Evolutionary conservation across 1,140 invertebrate genomes (phyloP).

Genomic region (Helicoverpa zea): DNA sequence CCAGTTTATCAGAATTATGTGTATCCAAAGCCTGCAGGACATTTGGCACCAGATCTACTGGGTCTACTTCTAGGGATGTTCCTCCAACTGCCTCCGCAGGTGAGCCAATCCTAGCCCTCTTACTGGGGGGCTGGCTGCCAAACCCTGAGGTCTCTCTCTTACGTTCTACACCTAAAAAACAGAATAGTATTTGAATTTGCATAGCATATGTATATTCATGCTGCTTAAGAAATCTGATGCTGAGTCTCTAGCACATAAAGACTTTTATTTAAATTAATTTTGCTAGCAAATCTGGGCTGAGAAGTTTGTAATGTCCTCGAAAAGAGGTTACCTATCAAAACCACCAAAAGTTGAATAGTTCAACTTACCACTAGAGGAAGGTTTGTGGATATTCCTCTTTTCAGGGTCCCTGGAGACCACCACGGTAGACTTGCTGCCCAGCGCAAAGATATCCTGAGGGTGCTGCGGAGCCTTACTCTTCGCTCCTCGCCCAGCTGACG

Average conservation of each 20-base stretch:
- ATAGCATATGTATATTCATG: not conserved
- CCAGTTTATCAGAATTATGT: conserved; percentile 85
- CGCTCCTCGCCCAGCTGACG: conserved; percentile 80
- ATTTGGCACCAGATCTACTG: conserved; percentile 83
- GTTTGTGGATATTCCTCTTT: conserved; percentile 84
- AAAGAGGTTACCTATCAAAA: not conserved
- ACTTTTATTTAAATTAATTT: too few species aligned
- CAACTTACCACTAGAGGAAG: conserved; percentile 78
- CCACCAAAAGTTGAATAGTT: not conserved
- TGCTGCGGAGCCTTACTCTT: conserved; percentile 85
- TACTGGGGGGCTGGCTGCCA: conserved; percentile 77
- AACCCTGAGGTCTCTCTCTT: conserved; percentile 80
- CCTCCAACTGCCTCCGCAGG: conserved; percentile 81
- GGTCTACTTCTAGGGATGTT: conserved; percentile 83
- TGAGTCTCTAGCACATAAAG: too few species aligned
- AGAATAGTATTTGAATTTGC: not conserved
- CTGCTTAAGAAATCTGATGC: not conserved
- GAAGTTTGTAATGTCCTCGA: not conserved
- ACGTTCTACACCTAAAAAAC: conserved; percentile 75
- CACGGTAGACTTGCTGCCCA: conserved; percentile 82
- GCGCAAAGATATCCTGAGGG: conserved; percentile 84
- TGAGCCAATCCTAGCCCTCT: conserved; percentile 82
- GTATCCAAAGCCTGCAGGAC: conserved; percentile 81
- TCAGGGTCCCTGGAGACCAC: conserved; percentile 83
- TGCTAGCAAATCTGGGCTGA: too few species aligned